Conservation (phyloP, 2,888 invertebrate genomes). For the Drosophila acutilabella region DNA sequence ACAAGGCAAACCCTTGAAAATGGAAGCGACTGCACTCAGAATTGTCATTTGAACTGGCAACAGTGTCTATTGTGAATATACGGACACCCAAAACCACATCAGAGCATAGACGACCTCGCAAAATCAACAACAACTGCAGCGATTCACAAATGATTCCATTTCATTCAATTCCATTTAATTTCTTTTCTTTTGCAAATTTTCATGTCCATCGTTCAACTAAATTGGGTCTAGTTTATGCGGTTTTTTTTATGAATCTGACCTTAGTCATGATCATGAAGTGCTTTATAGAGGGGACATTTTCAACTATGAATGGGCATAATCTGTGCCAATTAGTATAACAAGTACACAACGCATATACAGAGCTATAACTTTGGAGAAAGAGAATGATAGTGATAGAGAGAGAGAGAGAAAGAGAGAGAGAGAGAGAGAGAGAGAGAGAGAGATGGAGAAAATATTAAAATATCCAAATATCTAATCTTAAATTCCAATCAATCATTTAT, state of each 20-base stretch:
- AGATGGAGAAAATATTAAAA: background rate
- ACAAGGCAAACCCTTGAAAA: slow-evolving; percentile 80
- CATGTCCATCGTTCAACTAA: slow-evolving; percentile 53
- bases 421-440: too few relatives aligned
- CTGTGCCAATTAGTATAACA: slow-evolving; percentile 38
- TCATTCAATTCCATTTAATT: slow-evolving; percentile 50
- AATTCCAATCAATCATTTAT: slow-evolving; percentile 1
- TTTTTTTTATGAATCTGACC: slow-evolving; percentile 77
- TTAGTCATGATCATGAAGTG: slow-evolving; percentile 79
- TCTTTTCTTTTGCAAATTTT: slow-evolving; percentile 65
- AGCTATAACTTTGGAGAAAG: background rate
- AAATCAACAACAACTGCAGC: background rate
- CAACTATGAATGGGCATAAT: slow-evolving; percentile 44
- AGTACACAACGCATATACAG: background rate
- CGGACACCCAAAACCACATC: slow-evolving; percentile 54
- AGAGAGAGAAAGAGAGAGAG: too few relatives aligned
- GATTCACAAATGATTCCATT: slow-evolving; percentile 8
- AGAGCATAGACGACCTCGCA: slow-evolving; percentile 27
- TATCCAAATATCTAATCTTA: background rate
- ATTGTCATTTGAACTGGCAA: slow-evolving; percentile 44
- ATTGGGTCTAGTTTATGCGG: slow-evolving; percentile 80
- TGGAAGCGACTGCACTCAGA: slow-evolving; percentile 54
- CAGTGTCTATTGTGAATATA: slow-evolving; percentile 11
- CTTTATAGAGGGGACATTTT: slow-evolving; percentile 55
- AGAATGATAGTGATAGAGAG: too few relatives aligned